Evolutionary conservation across 1,140 invertebrate genomes (phyloP), one percentile per base, ranked within the genome.

Genomic region (Tetramorium simillimum): DNA sequence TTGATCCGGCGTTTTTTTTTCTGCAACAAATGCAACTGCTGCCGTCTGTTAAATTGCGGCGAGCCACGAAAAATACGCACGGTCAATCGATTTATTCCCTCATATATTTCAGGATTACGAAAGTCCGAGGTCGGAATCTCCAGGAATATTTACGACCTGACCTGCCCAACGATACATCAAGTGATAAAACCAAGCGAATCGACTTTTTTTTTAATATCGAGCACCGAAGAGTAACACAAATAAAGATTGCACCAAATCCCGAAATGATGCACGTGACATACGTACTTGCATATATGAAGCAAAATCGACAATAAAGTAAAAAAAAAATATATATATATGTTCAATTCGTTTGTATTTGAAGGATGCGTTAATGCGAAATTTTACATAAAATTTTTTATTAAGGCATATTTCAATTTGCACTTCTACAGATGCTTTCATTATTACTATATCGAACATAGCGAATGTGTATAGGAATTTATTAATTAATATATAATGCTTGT

Each of bases 51-150:
- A 89, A 91, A 91, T 89, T 80, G 88, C 75, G 80, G 88, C 85
- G 37, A 65, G 77, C 77, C 86, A 76, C 86, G 86, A 86, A 91
- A 91, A 91, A 91, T 91, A 91, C 91, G 88, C 86, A 85, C 70
- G 81, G 63, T 72, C 82, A 89, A 92, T 91, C 86, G 90, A 90
- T 92, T 89, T 88, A 80, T 86, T 85, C 81, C 80, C 85, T 89
- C 86, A 78, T 92, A 90, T 88, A 92, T 92, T 92, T 89, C 89
- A 89, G 89, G 91, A 92, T 91, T 92, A 92, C 87, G 69, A 85
- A 90, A 89, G 89, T 90, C 88, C 89, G 89, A 90, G 88, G 91
- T 91, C 86, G 89, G 87, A 91, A 91, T 87, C 87, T 91, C 85
- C 65, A 46, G 65, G 90, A 89, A 91, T 92, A 92, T 92, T 92